Conservation (phyloP, 1,140 invertebrate species). For the Olivierus martensii region DNA sequence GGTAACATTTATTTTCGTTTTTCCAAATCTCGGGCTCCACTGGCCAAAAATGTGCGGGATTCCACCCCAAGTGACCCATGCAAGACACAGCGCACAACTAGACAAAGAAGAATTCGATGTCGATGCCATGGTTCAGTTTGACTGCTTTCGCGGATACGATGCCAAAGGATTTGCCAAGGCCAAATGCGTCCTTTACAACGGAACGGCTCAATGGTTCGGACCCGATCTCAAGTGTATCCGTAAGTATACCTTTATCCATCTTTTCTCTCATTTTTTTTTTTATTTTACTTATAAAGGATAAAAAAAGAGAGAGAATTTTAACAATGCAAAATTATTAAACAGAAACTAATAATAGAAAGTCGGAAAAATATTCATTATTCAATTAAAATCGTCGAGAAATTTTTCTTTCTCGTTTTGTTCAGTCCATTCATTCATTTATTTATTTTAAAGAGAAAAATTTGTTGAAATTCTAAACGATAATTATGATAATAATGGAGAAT, state of each 20-base stretch:
- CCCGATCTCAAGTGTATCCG: constrained; percentile 90
- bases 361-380: no score
- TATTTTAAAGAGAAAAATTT: no score
- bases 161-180: constrained; percentile 55
- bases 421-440: no score
- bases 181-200: constrained; percentile 80
- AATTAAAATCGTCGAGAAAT: no score
- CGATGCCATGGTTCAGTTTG: constrained; percentile 64
- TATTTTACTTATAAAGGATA: no score
- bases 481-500: no score
- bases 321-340: no score
- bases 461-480: no score
- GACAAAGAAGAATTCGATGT: constrained; percentile 34
- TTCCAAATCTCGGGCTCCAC: constrained; percentile 23
- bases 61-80: constrained; percentile 74
- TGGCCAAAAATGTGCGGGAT: constrained; percentile 54
- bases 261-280: not conserved
- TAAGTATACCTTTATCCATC: constrained; percentile 36
- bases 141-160: constrained; percentile 76
- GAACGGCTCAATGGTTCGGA: constrained; percentile 73
- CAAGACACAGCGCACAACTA: constrained; percentile 61
- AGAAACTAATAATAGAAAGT: no score
- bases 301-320: no score
- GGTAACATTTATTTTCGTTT: not conserved
- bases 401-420: no score